phyloP scores from a whole-genome alignment of 2,888 invertebrate genomes.

The Drosophila mercatorum region DNA sequence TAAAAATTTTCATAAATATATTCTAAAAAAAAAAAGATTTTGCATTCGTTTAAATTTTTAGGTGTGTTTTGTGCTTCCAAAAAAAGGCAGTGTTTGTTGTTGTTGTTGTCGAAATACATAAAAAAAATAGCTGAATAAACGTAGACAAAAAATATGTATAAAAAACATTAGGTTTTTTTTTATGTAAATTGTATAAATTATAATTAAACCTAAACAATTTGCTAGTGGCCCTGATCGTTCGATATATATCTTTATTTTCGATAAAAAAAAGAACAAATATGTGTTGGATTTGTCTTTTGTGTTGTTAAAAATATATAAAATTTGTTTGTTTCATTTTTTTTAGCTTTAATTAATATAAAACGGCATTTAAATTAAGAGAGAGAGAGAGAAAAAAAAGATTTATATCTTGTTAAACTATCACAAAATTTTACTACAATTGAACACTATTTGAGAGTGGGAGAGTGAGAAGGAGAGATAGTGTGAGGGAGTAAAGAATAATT shows the following conservation, averaged over 20 bases:
- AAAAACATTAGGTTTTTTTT: conserved; percentile 7
- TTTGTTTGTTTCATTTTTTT: background rate
- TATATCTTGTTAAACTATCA: conserved; percentile 59
- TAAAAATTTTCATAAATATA: conserved; percentile 19
- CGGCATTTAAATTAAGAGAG: background rate
- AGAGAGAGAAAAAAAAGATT: background rate
- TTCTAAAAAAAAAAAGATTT: conserved; percentile 22
- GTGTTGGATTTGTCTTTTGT: conserved; percentile 49
- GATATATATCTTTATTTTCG: conserved; percentile 5
- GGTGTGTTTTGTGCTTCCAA: conserved; percentile 47
- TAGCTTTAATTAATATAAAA: conserved; percentile 2
- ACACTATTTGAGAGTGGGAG: conserved; percentile 48
- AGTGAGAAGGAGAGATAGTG: background rate
- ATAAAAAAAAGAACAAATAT: conserved; percentile 17
- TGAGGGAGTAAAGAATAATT: background rate
- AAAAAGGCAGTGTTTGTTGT: conserved; percentile 73
- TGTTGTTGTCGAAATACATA: conserved; percentile 43
- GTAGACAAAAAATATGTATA: conserved; percentile 17
- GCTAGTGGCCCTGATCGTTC: conserved; percentile 66
- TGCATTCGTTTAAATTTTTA: conserved; percentile 24
- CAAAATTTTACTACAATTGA: conserved; percentile 67
- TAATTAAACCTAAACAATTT: conserved; percentile 63
- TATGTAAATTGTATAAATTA: conserved; percentile 18
- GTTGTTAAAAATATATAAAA: conserved; percentile 1
- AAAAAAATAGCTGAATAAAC: conserved; percentile 13